These are phyloP conservation scores for Drosophila cracens DNA, from an alignment of 2,888 invertebrate genomes.

Conservation along the genomic window DNA sequence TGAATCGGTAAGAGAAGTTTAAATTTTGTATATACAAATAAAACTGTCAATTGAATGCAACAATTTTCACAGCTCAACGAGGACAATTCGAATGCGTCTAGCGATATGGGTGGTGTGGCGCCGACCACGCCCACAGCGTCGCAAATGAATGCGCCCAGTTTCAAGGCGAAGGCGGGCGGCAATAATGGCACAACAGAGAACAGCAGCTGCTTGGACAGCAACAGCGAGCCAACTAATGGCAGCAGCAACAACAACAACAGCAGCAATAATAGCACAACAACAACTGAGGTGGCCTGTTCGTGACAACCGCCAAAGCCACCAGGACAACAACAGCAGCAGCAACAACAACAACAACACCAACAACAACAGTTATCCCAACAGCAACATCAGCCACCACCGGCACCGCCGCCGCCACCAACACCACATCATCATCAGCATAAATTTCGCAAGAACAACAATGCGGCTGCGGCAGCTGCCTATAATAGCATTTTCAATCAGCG, in stretches of 20 bases:
- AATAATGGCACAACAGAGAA: slow-evolving; percentile 63
- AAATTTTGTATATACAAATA: not conserved
- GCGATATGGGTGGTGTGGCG: slow-evolving; percentile 73
- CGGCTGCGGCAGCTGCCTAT: slow-evolving; percentile 83
- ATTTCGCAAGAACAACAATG: slow-evolving; percentile 83
- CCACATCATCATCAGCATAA: slow-evolving; percentile 77
- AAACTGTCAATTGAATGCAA: not conserved
- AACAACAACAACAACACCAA: slow-evolving; percentile 37
- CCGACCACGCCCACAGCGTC: slow-evolving; percentile 79
- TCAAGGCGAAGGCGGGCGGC: slow-evolving; percentile 45
- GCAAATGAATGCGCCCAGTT: slow-evolving; percentile 73
- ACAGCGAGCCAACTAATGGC: slow-evolving; percentile 42
- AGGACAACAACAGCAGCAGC: slow-evolving; percentile 46
- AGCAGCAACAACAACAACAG: slow-evolving; percentile 51
- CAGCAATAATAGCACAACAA: slow-evolving; percentile 60
- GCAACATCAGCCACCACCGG: slow-evolving; percentile 48
- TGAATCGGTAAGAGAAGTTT: slow-evolving; percentile 80
- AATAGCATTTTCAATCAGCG: slow-evolving; percentile 83
- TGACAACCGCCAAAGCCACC: slow-evolving; percentile 82
- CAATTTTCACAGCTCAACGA: slow-evolving; percentile 67
- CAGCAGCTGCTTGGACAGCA: slow-evolving; percentile 48
- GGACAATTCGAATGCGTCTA: slow-evolving; percentile 84
- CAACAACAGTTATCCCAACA: slow-evolving; percentile 40
- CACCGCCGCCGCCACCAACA: slow-evolving; percentile 46
- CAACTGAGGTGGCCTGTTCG: slow-evolving; percentile 85